A percentile compares a stretch with the other conserved stretches of the same genome.
These are phyloP conservation scores for Glomeris maerens DNA, from an alignment of 1,140 invertebrate genomes.

Conservation along the genomic window DNA sequence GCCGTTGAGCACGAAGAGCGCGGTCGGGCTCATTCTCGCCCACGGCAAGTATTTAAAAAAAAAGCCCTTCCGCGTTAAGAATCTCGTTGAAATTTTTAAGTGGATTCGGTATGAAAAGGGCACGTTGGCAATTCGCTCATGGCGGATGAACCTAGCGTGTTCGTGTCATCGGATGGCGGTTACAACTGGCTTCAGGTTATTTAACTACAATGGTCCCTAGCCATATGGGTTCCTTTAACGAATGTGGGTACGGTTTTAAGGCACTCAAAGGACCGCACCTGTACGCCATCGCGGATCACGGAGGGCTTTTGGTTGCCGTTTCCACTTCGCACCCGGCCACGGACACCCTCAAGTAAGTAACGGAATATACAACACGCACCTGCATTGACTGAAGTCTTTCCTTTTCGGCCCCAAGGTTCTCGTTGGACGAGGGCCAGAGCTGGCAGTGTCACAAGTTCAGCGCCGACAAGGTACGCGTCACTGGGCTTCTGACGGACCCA, in stretches of 20 bases:
- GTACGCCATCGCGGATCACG: slow-evolving; percentile 31
- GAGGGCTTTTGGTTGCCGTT: slow-evolving; percentile 29
- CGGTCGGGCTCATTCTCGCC: slow-evolving; percentile 24
- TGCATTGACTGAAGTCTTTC: too few relatives aligned
- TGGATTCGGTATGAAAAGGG: slow-evolving; percentile 17
- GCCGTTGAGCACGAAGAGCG: slow-evolving; percentile 22
- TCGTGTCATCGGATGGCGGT: slow-evolving; percentile 30
- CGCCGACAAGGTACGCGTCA: not conserved
- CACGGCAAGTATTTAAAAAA: slow-evolving; percentile 22
- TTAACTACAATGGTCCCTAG: not conserved
- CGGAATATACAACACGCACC: too few relatives aligned
- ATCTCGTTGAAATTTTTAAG: not conserved
- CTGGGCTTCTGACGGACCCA: not conserved
- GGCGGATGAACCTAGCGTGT: slow-evolving; percentile 28
- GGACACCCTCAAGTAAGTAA: not conserved
- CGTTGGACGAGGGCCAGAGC: not conserved
- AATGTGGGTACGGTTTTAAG: slow-evolving; percentile 23
- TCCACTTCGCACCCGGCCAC: slow-evolving; percentile 8
- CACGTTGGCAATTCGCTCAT: slow-evolving; percentile 30
- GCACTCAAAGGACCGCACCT: slow-evolving; percentile 28
- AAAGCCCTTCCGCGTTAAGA: not conserved
- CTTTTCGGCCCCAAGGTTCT: slow-evolving; percentile 1
- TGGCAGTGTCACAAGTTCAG: slow-evolving; percentile 4
- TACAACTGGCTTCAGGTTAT: slow-evolving; percentile 23
- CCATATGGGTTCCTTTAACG: not conserved